A percentile compares a stretch with the other conserved stretches of the same genome.
Evolutionary conservation across 2,888 invertebrate species (phyloP).

Genomic region (Synanthedon tipuliformis): DNA sequence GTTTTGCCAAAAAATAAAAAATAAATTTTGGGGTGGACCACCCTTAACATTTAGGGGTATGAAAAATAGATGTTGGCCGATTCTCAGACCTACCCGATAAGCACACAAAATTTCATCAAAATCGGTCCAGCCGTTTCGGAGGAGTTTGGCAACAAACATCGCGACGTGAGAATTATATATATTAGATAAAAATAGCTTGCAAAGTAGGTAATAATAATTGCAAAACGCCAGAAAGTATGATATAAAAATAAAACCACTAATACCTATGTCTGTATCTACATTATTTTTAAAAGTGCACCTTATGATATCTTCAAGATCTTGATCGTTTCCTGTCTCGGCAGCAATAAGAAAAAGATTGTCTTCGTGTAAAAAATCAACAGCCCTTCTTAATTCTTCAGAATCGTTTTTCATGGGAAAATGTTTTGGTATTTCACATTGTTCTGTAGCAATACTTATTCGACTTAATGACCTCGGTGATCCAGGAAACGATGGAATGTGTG

Average conservation of each 20-base stretch:
- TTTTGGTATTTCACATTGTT: not conserved
- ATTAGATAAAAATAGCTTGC: no score
- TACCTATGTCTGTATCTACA: not conserved
- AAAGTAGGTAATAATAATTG: no score
- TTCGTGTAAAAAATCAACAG: slow-evolving; percentile 33
- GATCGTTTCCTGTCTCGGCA: slow-evolving; percentile 39
- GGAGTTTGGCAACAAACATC: no score
- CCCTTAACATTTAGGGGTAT: no score
- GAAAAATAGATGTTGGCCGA: no score
- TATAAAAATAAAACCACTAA: not conserved
- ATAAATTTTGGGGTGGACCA: no score
- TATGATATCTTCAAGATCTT: slow-evolving; percentile 23
- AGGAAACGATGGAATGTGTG: slow-evolving; percentile 30
- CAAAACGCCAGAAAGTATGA: not conserved
- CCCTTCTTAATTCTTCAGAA: slow-evolving; percentile 13
- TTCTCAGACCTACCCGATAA: no score
- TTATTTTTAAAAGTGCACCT: slow-evolving; percentile 17
- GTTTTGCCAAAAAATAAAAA: no score
- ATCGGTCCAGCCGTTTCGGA: no score
- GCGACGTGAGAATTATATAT: no score
- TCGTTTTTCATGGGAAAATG: not conserved
- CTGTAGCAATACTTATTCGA: not conserved
- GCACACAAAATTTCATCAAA: no score
- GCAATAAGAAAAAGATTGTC: slow-evolving; percentile 39
- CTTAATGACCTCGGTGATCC: slow-evolving; percentile 24